phyloP scores from a whole-genome alignment of 2,888 invertebrate genomes.

The Gibbula magus region DNA sequence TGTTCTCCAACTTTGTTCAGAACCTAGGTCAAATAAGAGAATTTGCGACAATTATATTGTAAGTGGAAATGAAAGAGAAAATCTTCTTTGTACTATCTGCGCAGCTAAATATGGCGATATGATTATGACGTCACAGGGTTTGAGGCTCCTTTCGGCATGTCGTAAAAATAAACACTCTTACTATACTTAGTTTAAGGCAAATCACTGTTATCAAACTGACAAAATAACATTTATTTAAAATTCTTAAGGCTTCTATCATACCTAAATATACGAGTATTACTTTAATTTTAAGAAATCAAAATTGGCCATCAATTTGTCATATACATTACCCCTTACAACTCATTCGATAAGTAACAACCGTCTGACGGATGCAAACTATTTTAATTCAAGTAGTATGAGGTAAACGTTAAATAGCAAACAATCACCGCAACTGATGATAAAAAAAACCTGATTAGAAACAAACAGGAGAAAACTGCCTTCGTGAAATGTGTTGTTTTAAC shows the following conservation, averaged over 20 bases:
- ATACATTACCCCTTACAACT: no score
- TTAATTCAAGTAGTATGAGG: no score
- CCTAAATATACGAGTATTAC: neutral
- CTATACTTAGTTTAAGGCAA: no score
- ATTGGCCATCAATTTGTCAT: neutral
- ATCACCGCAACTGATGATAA: no score
- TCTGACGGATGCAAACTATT: no score
- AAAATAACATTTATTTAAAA: no score
- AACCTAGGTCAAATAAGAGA: slow-evolving; percentile 1
- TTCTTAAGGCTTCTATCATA: no score
- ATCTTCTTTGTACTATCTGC: slow-evolving; percentile 50
- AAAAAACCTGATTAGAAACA: no score
- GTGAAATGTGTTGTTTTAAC: no score
- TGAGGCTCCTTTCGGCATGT: neutral
- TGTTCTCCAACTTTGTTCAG: slow-evolving; percentile 13
- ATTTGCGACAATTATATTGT: slow-evolving; percentile 13
- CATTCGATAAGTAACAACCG: no score
- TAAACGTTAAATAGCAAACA: no score
- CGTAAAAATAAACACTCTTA: slow-evolving; percentile 19
- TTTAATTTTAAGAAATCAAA: neutral
- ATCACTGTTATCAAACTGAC: neutral
- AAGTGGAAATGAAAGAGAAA: slow-evolving; percentile 32
- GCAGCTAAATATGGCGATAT: slow-evolving; percentile 68
- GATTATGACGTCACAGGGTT: slow-evolving; percentile 61
- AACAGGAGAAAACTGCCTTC: no score